Evolutionary conservation across 1,140 invertebrate species (phyloP), one percentile per base, ranked within the genome.

Genomic region (Aplysia californica): DNA sequence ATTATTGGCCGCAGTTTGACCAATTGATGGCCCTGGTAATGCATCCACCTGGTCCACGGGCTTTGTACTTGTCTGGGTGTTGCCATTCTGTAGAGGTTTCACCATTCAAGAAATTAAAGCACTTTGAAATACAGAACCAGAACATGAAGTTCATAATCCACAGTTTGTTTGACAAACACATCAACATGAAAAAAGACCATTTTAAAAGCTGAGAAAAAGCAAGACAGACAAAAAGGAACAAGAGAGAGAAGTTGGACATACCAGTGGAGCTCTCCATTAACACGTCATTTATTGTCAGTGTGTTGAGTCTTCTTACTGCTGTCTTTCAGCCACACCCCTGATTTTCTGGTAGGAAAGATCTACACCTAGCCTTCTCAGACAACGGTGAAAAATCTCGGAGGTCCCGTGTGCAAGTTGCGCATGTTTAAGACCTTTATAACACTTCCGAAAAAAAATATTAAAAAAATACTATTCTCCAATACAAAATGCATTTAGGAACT

Each of bases 41-140:
- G 68, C 44, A 70, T 70, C 68, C 1, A 58, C 50, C 20, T 31
- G 41, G 31, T 56, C 44, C 38, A 26, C 3, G 18, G 68, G 23
- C 26, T 70, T 70, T 20, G 31, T 56, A 33, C 58, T 70, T 31
- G 68, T 58, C 50, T 56, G 68, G 1, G 31, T 41, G 58, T 31
- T 26, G 23, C 38, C 50, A 18, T 68, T 50, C 44, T 50, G 44
- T n/a, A 15, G 10, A 50, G n/a, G n/a, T 50, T 50, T 50, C n/a
- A 50, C n/a, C n/a, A n/a, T 10, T 15, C 44, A n/a, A 50, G 10
- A 50, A 50, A 50, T 50, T 50, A 50, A n/a, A n/a, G n/a, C n/a
- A n/a, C n/a, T n/a, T n/a, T n/a, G 44, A 15, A 50, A 50, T 15
- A 50, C n/a, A 50, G 10, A 10, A 15, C n/a, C 10, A n/a, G 44